Evolutionary conservation across 2,888 invertebrate species (phyloP).

Genomic region (Neria commutata): DNA sequence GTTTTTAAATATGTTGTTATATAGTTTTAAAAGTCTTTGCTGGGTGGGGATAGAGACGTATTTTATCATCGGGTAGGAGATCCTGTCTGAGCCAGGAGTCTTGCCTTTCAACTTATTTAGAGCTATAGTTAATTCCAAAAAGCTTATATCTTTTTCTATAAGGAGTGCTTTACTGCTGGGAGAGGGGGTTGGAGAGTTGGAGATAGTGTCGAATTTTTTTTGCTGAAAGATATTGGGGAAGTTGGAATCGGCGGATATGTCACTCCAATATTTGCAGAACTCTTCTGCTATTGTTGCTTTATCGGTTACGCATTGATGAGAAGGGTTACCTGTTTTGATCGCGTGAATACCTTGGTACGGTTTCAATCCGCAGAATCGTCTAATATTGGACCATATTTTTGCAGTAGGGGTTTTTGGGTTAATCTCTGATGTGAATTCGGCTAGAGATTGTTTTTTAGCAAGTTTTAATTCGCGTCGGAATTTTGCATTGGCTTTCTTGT

Average conservation of each 20-base stretch:
- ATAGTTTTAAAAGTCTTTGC: background rate
- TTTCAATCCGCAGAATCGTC: background rate
- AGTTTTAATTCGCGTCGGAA: background rate
- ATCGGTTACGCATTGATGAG: background rate
- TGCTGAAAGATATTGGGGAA: background rate
- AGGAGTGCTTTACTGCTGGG: background rate
- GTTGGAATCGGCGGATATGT: background rate
- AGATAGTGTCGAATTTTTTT: background rate
- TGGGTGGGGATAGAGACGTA: background rate
- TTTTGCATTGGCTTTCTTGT: background rate
- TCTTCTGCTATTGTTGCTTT: background rate
- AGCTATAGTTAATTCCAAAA: background rate
- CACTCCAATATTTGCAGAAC: background rate
- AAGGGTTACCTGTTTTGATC: no score
- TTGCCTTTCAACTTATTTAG: background rate
- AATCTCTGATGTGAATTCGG: background rate
- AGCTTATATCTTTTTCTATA: background rate
- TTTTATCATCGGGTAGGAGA: background rate
- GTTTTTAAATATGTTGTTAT: background rate
- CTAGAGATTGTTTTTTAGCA: background rate
- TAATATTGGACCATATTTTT: background rate
- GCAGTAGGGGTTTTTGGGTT: background rate
- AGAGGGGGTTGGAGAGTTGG: background rate
- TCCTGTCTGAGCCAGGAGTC: background rate
- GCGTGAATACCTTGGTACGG: background rate